Evolutionary conservation across 2,113 vertebrate genomes (phyloP).

Genomic region (Eulemur macaco): DNA sequence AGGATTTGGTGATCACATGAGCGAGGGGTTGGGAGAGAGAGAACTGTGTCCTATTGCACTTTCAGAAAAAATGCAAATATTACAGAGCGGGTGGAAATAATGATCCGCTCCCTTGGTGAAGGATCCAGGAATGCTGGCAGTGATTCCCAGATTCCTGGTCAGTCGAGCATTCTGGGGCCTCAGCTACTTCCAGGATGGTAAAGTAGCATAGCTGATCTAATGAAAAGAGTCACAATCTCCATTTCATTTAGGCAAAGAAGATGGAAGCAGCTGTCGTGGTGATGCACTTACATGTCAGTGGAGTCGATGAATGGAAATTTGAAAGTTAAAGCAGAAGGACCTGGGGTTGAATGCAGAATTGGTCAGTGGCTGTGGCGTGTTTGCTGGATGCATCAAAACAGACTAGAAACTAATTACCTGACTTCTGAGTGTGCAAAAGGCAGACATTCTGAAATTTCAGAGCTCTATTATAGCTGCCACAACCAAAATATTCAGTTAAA

Average conservation of each 20-base stretch:
- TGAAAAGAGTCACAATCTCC: constrained; percentile 31
- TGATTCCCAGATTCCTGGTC: background rate
- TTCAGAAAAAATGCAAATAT: background rate
- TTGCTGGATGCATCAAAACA: constrained; percentile 21
- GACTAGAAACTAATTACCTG: constrained; percentile 27
- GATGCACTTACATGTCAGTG: background rate
- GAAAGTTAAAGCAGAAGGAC: constrained; percentile 18
- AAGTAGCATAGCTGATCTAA: background rate
- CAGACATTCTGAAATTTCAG: constrained; percentile 38
- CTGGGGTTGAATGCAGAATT: background rate
- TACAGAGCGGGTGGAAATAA: background rate
- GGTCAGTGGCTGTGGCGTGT: background rate
- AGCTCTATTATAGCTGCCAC: background rate
- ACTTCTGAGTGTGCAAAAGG: constrained; percentile 24
- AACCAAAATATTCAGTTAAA: constrained; percentile 48
- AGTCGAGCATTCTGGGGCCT: background rate
- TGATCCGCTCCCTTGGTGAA: background rate
- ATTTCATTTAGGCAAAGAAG: constrained; percentile 41
- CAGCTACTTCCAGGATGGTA: background rate
- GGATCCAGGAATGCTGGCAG: background rate
- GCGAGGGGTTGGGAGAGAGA: background rate
- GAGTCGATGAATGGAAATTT: background rate
- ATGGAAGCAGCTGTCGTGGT: background rate
- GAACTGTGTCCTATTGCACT: background rate
- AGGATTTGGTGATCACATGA: background rate